Base-by-base conservation (phyloP, 2,797 vertebrate genomes). In the Myotis findleyi region DNA sequence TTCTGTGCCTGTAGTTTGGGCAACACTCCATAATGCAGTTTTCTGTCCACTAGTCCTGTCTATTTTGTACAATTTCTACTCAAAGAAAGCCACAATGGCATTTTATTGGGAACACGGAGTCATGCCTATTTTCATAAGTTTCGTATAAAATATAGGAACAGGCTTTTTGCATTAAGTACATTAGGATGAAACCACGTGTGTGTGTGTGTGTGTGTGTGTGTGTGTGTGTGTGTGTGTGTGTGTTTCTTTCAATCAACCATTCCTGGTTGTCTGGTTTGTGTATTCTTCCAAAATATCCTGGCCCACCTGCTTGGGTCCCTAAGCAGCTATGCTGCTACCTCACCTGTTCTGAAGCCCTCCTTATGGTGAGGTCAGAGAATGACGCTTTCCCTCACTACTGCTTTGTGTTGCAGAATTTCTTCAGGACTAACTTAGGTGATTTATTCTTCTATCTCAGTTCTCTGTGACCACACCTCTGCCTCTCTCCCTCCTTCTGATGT, bases 191-290 rank as follows among this genome's bases (percentile, higher is more conserved):
- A 91, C 79, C 4, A 30, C 17, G 4, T 86, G 53, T 92, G 21
- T 87, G 13, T 47, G 55, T 92, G 21, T 87, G 13, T n/a, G 14
- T 73, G 13, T 44, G 41, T 30, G 71, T 44, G 44, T 44, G 44
- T 44, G 44, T 44, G 44, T 44, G 44, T 44, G 44, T 44, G 44
- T 44, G 44, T 44, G 44, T 44, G 44, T 55, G 7, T 69, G 4
- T 87, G 69, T 94, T 64, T 69, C 44, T 85, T 87, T 93, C 36
- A 76, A 2, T 27, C 55, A 53, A 0, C 36, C 20, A 30, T 92
- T 95, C 77, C 94, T 89, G 44, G 7, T 91, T 76, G 44, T 90
- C 47, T 76, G 33, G 62, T 87, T 69, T 82, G 23, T 59, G 4
- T 83, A 23, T 73, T 83, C 77, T 87, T 95, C 51, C 33, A 55